A percentile compares a stretch with the other conserved stretches of the same genome.
Conservation (phyloP, 1,140 invertebrate species). For the Acromyrmex heyeri region DNA sequence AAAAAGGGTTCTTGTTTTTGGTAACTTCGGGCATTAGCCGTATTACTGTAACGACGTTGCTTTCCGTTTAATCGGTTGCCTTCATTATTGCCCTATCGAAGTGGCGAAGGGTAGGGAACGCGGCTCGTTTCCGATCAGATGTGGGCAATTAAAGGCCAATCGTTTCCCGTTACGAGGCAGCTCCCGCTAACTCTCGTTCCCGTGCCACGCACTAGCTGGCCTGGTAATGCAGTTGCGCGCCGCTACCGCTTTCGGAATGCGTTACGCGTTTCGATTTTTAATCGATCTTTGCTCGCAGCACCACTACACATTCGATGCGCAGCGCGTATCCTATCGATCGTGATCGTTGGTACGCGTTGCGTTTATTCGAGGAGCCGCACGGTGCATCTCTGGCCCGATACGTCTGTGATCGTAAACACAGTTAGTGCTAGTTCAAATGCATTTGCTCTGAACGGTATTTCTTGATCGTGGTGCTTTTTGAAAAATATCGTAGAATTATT, state of each 20-base stretch:
- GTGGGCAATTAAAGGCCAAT: slow-evolving; percentile 76
- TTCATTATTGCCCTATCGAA: slow-evolving; percentile 66
- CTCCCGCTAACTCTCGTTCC: neutral
- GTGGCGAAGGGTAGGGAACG: slow-evolving; percentile 34
- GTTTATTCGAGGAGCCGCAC: slow-evolving; percentile 23
- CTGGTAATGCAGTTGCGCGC: slow-evolving; percentile 55
- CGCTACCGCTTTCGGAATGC: neutral
- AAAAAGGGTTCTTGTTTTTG: slow-evolving; percentile 60
- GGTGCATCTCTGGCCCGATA: neutral
- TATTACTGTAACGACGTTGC: slow-evolving; percentile 61
- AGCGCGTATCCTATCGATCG: slow-evolving; percentile 10
- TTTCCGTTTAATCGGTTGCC: slow-evolving; percentile 53
- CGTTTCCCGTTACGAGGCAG: slow-evolving; percentile 70
- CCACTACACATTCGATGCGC: neutral
- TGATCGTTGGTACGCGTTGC: neutral
- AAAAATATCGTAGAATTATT: slow-evolving; percentile 5
- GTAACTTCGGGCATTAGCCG: slow-evolving; percentile 57
- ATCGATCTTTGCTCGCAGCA: slow-evolving; percentile 48
- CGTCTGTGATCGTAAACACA: slow-evolving; percentile 4
- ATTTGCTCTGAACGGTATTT: neutral
- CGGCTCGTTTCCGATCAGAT: slow-evolving; percentile 73
- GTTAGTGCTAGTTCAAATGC: slow-evolving; percentile 15
- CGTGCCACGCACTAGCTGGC: slow-evolving; percentile 20
- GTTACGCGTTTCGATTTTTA: slow-evolving; percentile 51
- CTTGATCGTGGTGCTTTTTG: neutral